phyloP scores from a whole-genome alignment of 2,888 invertebrate species.

The Aphodius granarius region DNA sequence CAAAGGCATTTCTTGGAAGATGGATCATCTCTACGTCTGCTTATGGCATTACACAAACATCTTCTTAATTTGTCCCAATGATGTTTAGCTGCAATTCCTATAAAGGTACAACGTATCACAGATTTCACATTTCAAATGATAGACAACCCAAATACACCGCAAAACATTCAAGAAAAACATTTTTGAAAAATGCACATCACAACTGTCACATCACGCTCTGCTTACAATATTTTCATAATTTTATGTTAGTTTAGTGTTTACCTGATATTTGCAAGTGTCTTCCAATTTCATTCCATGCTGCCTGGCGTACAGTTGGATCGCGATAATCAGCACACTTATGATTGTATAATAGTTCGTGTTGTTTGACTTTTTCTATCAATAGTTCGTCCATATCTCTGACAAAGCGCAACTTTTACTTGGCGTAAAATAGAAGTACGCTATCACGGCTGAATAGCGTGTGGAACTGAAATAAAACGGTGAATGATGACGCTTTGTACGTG shows the following conservation, averaged over 20 bases:
- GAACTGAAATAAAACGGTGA: not conserved
- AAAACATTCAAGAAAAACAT: too few species aligned
- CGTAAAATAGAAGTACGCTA: too few species aligned
- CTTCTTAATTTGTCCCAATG: conserved; percentile 22
- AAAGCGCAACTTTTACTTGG: too few species aligned
- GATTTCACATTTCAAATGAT: not conserved
- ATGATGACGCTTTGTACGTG: not conserved
- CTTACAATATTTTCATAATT: too few species aligned
- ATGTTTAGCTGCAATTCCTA: conserved; percentile 16
- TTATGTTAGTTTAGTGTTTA: too few species aligned
- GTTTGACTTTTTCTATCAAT: conserved; percentile 28
- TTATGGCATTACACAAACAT: conserved; percentile 18
- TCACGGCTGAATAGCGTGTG: not conserved
- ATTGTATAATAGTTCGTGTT: conserved; percentile 29
- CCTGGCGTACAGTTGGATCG: conserved; percentile 25
- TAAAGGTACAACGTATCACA: not conserved
- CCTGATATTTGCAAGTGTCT: conserved; percentile 28
- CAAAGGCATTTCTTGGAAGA: conserved; percentile 6
- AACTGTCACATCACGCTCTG: too few species aligned
- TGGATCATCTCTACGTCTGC: conserved; percentile 14
- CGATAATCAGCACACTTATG: conserved; percentile 21
- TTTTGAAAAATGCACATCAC: too few species aligned
- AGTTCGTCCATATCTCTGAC: conserved; percentile 26
- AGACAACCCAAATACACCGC: too few species aligned
- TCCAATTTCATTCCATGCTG: conserved; percentile 31